These are phyloP conservation scores for Acholoe squamosa DNA, from an alignment of 2,888 invertebrate species.

Conservation along the genomic window DNA sequence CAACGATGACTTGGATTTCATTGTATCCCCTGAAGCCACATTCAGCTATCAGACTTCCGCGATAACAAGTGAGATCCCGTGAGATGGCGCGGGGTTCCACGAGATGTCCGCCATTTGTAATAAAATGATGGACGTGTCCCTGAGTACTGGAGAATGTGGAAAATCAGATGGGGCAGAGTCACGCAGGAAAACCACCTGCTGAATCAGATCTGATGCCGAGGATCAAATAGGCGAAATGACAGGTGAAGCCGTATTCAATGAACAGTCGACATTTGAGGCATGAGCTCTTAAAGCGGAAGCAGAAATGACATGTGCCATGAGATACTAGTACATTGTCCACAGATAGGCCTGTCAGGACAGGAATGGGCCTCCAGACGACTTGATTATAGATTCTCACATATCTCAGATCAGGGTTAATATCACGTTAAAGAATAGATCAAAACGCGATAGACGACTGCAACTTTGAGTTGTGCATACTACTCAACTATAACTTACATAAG, in stretches of 20 bases:
- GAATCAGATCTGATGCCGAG: not conserved
- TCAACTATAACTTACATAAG: too few species aligned
- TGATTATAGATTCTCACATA: too few species aligned
- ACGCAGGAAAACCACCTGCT: not conserved
- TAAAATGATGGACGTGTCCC: not conserved
- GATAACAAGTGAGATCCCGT: slow-evolving; percentile 24
- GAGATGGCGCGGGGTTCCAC: slow-evolving; percentile 36
- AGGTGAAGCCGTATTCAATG: not conserved
- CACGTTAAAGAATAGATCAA: too few species aligned
- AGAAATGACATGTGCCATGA: too few species aligned
- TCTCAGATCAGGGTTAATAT: too few species aligned
- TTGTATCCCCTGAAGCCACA: not conserved
- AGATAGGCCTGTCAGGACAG: too few species aligned
- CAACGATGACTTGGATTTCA: not conserved
- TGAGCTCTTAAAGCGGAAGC: too few species aligned
- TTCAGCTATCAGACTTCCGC: not conserved
- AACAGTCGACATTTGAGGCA: not conserved
- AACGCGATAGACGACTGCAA: too few species aligned
- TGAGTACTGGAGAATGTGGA: not conserved
- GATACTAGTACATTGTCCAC: too few species aligned
- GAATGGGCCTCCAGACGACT: too few species aligned
- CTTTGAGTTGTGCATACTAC: too few species aligned
- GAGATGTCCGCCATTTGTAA: not conserved
- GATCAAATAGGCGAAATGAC: not conserved
- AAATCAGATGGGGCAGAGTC: not conserved